phyloP scores from a whole-genome alignment of 1,140 invertebrate genomes.

The Ruditapes philippinarum region DNA sequence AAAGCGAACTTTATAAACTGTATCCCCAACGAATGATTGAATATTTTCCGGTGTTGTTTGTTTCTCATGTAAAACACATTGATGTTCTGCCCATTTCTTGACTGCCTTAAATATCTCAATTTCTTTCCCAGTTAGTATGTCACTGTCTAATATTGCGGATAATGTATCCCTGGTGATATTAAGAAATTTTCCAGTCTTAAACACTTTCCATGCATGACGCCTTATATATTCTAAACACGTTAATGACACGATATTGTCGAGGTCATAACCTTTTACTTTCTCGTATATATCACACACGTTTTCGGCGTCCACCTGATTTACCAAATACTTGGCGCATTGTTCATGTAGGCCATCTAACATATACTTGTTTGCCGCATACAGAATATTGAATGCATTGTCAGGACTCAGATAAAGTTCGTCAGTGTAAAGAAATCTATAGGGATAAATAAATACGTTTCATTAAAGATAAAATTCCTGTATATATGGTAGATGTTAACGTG shows the following conservation, averaged over 20 bases:
- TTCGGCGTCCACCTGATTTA: background rate
- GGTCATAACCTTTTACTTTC: background rate
- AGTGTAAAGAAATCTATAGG: background rate
- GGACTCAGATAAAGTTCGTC: background rate
- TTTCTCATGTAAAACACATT: background rate
- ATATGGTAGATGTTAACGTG: too few relatives aligned
- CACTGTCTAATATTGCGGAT: background rate
- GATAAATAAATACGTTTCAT: too few relatives aligned
- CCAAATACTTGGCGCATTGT: background rate
- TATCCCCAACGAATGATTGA: background rate
- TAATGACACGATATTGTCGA: background rate
- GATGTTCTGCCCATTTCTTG: background rate
- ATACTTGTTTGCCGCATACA: background rate
- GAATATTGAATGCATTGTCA: background rate
- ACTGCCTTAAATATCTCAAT: background rate
- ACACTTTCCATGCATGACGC: conserved; percentile 10
- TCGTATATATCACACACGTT: background rate
- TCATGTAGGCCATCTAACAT: background rate
- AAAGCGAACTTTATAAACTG: background rate
- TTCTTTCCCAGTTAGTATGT: background rate
- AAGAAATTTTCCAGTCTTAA: background rate
- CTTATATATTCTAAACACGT: background rate
- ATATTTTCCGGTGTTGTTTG: background rate
- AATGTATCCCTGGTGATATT: background rate
- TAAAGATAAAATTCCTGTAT: too few relatives aligned